Percentiles rank a stretch among this genome's conserved stretches.
phyloP scores from a whole-genome alignment of 1,140 invertebrate genomes.

The Magallana gigas region DNA sequence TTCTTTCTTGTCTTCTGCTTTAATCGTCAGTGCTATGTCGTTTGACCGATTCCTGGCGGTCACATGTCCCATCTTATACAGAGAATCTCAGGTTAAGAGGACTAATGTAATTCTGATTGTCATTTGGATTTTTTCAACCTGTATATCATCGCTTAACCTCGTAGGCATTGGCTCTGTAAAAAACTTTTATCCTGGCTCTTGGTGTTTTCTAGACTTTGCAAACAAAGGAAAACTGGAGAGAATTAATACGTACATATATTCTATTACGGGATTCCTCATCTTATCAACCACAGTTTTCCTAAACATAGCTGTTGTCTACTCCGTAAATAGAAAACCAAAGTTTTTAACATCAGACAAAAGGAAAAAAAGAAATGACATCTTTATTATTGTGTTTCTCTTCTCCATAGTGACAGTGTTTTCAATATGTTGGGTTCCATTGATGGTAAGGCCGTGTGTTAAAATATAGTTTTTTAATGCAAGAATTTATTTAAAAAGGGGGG shows the following conservation, averaged over 20 bases:
- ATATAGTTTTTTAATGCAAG: too few species aligned
- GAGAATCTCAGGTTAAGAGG: constrained; percentile 64
- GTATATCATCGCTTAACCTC: constrained; percentile 74
- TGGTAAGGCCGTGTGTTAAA: background rate
- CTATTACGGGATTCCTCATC: constrained; percentile 64
- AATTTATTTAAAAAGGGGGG: too few species aligned
- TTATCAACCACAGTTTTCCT: background rate
- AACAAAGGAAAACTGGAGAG: constrained; percentile 55
- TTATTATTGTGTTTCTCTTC: background rate
- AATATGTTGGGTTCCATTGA: constrained; percentile 30
- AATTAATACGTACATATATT: constrained; percentile 71
- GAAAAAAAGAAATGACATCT: constrained; percentile 21
- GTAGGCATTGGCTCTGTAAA: constrained; percentile 73
- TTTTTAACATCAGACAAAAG: background rate
- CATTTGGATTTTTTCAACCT: constrained; percentile 70
- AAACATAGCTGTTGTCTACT: background rate
- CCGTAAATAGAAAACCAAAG: background rate
- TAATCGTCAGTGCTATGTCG: constrained; percentile 78
- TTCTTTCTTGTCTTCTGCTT: constrained; percentile 75
- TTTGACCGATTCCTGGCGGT: constrained; percentile 77
- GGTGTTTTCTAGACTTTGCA: constrained; percentile 78
- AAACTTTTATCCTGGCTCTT: constrained; percentile 76
- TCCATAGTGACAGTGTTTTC: constrained; percentile 2
- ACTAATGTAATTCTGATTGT: constrained; percentile 62
- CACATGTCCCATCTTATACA: constrained; percentile 76